These are phyloP conservation scores for Uria lomvia DNA, from an alignment of 2,113 vertebrate species.

Conservation along the genomic window DNA sequence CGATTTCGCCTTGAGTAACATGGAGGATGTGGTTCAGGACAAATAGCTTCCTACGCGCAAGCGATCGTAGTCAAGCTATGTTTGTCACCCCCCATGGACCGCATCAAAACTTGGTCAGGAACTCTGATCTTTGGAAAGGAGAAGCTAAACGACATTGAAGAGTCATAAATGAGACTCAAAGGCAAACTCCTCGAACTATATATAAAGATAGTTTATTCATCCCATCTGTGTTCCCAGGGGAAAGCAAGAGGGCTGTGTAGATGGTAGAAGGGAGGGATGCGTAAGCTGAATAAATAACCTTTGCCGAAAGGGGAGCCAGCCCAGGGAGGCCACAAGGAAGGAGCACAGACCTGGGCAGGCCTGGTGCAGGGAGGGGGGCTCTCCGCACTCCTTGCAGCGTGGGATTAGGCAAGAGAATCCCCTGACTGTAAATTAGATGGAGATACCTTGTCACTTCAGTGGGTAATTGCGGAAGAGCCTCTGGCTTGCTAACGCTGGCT, in stretches of 20 bases:
- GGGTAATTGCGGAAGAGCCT: background rate
- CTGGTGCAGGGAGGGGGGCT: background rate
- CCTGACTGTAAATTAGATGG: background rate
- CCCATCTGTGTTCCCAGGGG: background rate
- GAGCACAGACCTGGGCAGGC: background rate
- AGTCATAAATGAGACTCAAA: background rate
- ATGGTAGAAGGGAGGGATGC: background rate
- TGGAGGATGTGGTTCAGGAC: background rate
- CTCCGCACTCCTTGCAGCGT: fast-evolving
- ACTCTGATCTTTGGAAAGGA: background rate
- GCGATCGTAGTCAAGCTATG: background rate
- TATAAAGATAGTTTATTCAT: background rate
- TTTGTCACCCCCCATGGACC: background rate
- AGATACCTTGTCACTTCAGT: background rate
- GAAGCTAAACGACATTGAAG: background rate
- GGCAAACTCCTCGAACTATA: background rate
- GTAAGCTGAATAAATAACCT: background rate
- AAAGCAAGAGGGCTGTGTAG: background rate
- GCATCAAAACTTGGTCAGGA: background rate
- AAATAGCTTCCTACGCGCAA: background rate
- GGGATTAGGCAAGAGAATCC: background rate
- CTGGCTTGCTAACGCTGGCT: fast-evolving
- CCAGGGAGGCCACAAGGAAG: background rate
- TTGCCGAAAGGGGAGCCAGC: background rate
- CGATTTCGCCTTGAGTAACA: background rate